Conservation (phyloP, 2,888 invertebrate species). For the Drosophila paramelanica region DNA sequence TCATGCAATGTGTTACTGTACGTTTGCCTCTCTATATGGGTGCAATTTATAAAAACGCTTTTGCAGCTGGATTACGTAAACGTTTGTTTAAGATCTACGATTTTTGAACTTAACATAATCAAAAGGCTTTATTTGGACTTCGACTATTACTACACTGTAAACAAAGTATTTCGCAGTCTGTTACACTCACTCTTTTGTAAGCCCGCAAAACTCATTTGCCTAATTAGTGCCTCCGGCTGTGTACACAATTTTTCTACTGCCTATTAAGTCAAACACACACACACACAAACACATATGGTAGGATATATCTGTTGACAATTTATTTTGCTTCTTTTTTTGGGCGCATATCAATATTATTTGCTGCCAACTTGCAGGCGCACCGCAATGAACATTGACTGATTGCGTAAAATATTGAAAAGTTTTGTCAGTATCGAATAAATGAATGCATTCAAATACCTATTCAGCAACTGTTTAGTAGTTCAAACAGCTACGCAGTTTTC, state of each 20-base stretch:
- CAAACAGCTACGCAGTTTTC: slow-evolving; percentile 32
- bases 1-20: no score
- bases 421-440: slow-evolving; percentile 39
- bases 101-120: no score
- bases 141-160: no score
- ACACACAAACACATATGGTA: slow-evolving; percentile 6
- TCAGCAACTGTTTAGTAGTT: slow-evolving; percentile 32
- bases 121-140: no score
- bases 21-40: no score
- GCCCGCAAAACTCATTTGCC: slow-evolving; percentile 60
- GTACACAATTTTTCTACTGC: slow-evolving; percentile 61
- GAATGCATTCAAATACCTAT: slow-evolving; percentile 33
- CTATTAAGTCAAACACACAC: slow-evolving; percentile 50
- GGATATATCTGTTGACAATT: slow-evolving; percentile 33
- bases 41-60: no score
- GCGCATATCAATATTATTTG: slow-evolving; percentile 31
- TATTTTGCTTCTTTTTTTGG: slow-evolving; percentile 21
- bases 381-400: neutral
- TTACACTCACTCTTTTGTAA: slow-evolving; percentile 1
- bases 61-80: no score
- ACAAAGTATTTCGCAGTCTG: no score
- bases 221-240: slow-evolving; percentile 73
- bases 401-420: slow-evolving; percentile 3
- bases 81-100: no score
- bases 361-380: slow-evolving; percentile 17